Evolutionary conservation across 2,888 invertebrate species (phyloP).

Genomic region (Fragum sueziense): DNA sequence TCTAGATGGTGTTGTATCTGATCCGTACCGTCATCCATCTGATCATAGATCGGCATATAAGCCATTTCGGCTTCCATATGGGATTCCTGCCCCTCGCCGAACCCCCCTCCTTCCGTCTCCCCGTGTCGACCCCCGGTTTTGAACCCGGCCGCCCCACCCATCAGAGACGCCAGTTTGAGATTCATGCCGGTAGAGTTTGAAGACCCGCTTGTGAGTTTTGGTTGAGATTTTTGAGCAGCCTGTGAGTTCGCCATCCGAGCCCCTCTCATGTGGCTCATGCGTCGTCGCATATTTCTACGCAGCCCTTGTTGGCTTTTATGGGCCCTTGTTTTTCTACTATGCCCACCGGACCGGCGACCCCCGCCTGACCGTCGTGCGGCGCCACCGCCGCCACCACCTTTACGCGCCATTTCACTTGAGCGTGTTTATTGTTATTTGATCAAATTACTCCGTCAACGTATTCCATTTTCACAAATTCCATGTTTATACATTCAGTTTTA

Average conservation of each 20-base stretch:
- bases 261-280: slow-evolving; percentile 48
- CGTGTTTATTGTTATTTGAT: too few species aligned
- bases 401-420: slow-evolving; percentile 45
- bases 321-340: slow-evolving; percentile 50
- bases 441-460: too few species aligned
- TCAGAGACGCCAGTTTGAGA: slow-evolving; percentile 43
- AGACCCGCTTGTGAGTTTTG: not conserved
- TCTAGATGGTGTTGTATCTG: slow-evolving; percentile 51
- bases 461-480: too few species aligned
- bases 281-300: slow-evolving; percentile 50
- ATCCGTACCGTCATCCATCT: slow-evolving; percentile 58
- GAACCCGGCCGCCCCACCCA: slow-evolving; percentile 34
- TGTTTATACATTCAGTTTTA: too few species aligned
- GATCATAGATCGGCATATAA: slow-evolving; percentile 58
- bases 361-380: slow-evolving; percentile 11
- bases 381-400: slow-evolving; percentile 50
- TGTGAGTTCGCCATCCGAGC: slow-evolving; percentile 33
- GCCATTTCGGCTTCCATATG: slow-evolving; percentile 53
- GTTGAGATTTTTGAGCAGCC: slow-evolving; percentile 8
- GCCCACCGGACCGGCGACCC: slow-evolving; percentile 54
- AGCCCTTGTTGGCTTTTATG: slow-evolving; percentile 53
- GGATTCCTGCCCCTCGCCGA: slow-evolving; percentile 47
- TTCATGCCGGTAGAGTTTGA: slow-evolving; percentile 28
- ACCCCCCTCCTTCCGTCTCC: slow-evolving; percentile 40
- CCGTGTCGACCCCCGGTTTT: slow-evolving; percentile 16